Evolutionary conservation across 2,113 vertebrate genomes (phyloP).

Genomic region (Dicrurus megarhynchus): DNA sequence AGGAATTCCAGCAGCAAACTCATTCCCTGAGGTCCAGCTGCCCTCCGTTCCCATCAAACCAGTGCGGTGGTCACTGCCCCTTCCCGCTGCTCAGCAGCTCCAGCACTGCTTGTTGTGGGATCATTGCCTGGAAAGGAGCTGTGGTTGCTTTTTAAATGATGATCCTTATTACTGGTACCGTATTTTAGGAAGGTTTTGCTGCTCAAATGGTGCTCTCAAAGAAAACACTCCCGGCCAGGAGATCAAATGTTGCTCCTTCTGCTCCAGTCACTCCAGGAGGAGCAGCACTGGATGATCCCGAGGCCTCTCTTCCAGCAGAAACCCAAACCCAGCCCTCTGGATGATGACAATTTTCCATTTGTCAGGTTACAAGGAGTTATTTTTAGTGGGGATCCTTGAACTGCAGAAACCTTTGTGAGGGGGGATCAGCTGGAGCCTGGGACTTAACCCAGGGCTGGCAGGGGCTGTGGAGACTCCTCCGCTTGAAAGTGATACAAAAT

Average conservation of each 20-base stretch:
- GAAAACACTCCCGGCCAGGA: not conserved
- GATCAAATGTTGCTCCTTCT: not conserved
- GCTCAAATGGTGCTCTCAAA: not conserved
- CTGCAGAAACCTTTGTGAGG: not conserved
- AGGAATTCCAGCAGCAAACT: slow-evolving; percentile 14
- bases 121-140: not conserved
- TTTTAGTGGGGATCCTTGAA: slow-evolving; percentile 43
- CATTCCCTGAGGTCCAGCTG: not conserved
- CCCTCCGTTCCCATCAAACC: not conserved
- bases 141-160: not conserved
- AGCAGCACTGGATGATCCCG: not conserved
- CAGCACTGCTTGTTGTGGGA: not conserved
- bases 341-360: not conserved
- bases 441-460: not conserved
- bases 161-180: accelerated
- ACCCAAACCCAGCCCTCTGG: not conserved
- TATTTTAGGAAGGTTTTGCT: not conserved
- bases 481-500: not conserved
- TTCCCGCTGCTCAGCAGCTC: not conserved
- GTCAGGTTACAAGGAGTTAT: slow-evolving; percentile 9
- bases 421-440: not conserved
- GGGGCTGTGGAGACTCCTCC: accelerated
- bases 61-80: not conserved
- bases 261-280: not conserved
- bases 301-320: not conserved